Evolutionary conservation across 2,797 vertebrate genomes (phyloP), one percentile per base, ranked within the genome.

Genomic region (Acipenser oxyrinchus): DNA sequence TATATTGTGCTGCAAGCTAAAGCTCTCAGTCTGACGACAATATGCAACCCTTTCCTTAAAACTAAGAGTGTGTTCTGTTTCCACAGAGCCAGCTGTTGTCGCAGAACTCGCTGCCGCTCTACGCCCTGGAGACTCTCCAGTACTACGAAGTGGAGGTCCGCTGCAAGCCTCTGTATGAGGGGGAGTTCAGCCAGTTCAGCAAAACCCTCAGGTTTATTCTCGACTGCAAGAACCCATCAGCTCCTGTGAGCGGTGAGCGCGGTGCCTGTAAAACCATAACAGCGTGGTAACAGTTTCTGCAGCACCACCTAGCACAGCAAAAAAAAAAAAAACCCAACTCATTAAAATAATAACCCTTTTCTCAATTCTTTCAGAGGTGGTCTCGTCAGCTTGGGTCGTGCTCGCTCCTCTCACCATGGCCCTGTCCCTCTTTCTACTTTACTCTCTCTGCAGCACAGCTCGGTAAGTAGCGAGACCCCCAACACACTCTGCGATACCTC

Each of bases 121-220:
- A 66, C 12, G 48, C 65, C 10, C 57, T 66, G 65, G 48, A 60
- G 50, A 59, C 49, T 6, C 48, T 53, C 1, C 65, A 66, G 15
- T 15, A 51, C 15, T 66, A 66, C 15, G 55, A 66, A n/a, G 65
- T 60, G 48, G 53, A 66, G 49, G 55, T 37, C 8, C 55, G 58
- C 48, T 66, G 53, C 65, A 66, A 60, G 49, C 65, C 65, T 12
- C 57, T 18, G n/a, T 59, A 57, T 10, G 65, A 60, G 57, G 65
- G 65, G 23, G 18, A 66, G 55, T 66, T 66, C 57, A 66, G 65
- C 15, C 48, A 10, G 13, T 60, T 66, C 58, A 59, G 55, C 11
- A 48, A 66, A 13, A 59, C 65, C 48, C 65, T 66, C 8, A 7
- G 6, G 37, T 60, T 66, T 55, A 48, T 65, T 37, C 23, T 37